phyloP scores from a whole-genome alignment of 2,888 invertebrate genomes.

The Rhyacophila evoluta region DNA sequence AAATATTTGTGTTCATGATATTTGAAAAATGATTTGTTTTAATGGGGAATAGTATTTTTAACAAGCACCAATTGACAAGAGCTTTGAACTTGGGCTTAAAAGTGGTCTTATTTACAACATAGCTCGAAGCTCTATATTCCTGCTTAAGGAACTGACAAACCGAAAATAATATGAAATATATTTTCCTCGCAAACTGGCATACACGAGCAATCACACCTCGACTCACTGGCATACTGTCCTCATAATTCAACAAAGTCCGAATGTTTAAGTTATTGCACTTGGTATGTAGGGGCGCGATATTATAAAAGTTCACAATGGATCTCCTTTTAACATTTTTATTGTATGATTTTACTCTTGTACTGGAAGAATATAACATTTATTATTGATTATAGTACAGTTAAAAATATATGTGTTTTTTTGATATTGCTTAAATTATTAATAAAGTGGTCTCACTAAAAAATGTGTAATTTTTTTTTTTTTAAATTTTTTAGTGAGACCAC shows the following conservation, averaged over 20 bases:
- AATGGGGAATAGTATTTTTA: background rate
- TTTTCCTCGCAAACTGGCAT: conserved; percentile 39
- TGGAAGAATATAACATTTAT: too few relatives aligned
- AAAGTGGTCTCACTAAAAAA: too few relatives aligned
- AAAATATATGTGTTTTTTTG: too few relatives aligned
- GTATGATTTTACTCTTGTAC: too few relatives aligned
- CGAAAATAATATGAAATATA: conserved; percentile 52
- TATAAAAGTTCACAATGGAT: too few relatives aligned
- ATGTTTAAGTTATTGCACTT: conserved; percentile 52
- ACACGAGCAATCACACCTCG: conserved; percentile 40
- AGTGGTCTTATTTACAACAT: conserved; percentile 42
- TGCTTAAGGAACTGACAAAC: conserved; percentile 39
- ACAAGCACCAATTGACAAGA: conserved; percentile 3
- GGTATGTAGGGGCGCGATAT: conserved; percentile 15
- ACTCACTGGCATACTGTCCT: conserved; percentile 36
- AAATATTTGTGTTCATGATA: background rate
- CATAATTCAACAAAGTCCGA: conserved; percentile 47
- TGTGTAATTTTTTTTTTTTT: too few relatives aligned
- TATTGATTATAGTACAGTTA: too few relatives aligned
- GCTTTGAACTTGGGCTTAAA: background rate
- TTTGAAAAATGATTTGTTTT: background rate
- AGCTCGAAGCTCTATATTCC: conserved; percentile 44
- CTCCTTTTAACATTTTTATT: too few relatives aligned
- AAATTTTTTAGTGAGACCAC: too few relatives aligned
- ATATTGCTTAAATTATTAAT: too few relatives aligned